phyloP scores from a whole-genome alignment of 1,140 invertebrate genomes.

The Temnothorax longispinosus region DNA sequence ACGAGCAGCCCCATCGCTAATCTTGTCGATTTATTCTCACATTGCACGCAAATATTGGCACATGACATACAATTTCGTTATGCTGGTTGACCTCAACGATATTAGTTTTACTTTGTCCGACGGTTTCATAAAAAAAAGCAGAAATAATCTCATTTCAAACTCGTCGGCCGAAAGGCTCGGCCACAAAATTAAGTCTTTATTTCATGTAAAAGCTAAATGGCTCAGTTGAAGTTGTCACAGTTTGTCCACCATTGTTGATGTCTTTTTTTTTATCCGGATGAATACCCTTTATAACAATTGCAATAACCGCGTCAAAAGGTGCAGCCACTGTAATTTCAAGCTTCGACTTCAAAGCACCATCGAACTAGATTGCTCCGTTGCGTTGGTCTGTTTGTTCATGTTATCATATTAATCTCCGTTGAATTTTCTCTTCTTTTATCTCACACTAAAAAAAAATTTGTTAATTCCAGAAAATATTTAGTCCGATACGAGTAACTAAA shows the following conservation, averaged over 20 bases:
- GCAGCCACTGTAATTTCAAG: conserved; percentile 12
- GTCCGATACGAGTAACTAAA: too few relatives aligned
- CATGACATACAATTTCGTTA: conserved; percentile 7
- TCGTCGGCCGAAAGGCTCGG: neutral
- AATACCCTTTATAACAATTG: neutral
- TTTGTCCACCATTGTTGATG: neutral
- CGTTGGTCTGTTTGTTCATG: neutral
- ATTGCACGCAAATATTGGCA: conserved; percentile 27
- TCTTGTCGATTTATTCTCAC: conserved; percentile 2
- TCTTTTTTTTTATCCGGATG: neutral
- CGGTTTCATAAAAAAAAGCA: conserved; percentile 10
- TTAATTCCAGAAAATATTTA: too few relatives aligned
- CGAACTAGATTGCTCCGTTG: conserved; percentile 2
- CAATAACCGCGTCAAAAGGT: conserved; percentile 18
- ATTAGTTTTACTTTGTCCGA: conserved; percentile 38
- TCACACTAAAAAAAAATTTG: too few relatives aligned
- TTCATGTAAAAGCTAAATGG: conserved; percentile 5
- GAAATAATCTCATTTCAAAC: conserved; percentile 39
- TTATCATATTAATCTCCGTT: conserved; percentile 24
- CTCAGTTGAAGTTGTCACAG: conserved; percentile 25
- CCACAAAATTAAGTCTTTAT: conserved; percentile 32
- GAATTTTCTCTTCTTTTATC: neutral
- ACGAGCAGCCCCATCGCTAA: neutral
- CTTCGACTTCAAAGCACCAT: conserved; percentile 24
- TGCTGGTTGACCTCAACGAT: conserved; percentile 7